Evolutionary conservation across 2,888 invertebrate genomes (phyloP), one percentile per base, ranked within the genome.

Genomic region (Alentia gelatinosa): DNA sequence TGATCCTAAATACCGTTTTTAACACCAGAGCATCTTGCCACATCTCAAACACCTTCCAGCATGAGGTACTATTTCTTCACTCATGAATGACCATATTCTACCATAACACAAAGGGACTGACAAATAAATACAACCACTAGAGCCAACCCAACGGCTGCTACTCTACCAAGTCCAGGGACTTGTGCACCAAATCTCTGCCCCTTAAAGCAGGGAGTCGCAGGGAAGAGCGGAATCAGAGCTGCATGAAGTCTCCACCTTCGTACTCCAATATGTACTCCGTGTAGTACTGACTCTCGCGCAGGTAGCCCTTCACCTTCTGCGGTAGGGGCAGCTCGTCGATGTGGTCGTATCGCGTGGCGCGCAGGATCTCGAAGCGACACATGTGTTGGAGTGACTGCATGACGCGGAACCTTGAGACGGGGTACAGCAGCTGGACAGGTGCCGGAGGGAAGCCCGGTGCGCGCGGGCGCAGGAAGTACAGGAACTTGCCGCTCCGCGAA

Each of bases 391-490:
- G 96, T 35, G 97, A 97, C 92, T 97, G 97, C 93, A 97, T 96
- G 95, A 97, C 97, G 83, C 97, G 97, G 94, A 98, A 97, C 90
- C 98, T 97, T 84, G 98, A 98, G 12, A 98, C 96, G 0, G 98
- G 98, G 94, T 97, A 97, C 40, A 97, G 97, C 47, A 98, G 96
- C 83, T 97, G 97, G 74, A 98, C 98, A 0, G 98, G 97, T 95
- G 97, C 97, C 79, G 97, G 93, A 5, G 93, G 92, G 19, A 92
- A 75, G 92, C 97, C 97, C 23, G 97, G 97, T 91, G 97, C 97
- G 91, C 97, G 96, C 1, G 97, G 97, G 92, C 97, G 97, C 0
- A 98, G 97, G 94, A 97, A 98, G 95, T 98, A 98, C 94, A 99
- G 97, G 94, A 97, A 97, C 84, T 97, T 97, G 75, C 97, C 97